Evolutionary conservation across 2,888 invertebrate genomes (phyloP).

Genomic region (Dynastes maya): DNA sequence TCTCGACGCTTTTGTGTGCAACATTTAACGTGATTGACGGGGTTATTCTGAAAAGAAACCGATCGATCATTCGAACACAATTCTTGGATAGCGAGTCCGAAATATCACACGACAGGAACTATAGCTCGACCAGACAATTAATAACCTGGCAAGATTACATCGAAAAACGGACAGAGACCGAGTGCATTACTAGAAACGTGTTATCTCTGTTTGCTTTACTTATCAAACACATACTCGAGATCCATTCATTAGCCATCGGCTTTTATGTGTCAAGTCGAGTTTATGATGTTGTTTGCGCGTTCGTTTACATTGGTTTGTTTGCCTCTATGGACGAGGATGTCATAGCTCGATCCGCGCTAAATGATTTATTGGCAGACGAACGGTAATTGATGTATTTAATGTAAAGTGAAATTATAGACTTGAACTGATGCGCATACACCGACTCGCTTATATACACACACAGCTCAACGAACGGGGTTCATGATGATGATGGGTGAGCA

Average conservation of each 20-base stretch:
- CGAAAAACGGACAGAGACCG: slow-evolving; percentile 14
- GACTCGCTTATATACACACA: slow-evolving; percentile 1
- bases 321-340: slow-evolving; percentile 19
- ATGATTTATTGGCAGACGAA: slow-evolving; percentile 27
- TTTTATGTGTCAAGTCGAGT: slow-evolving; percentile 23
- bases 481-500: slow-evolving; percentile 10
- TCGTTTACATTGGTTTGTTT: slow-evolving; percentile 40
- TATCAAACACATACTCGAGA: slow-evolving; percentile 36
- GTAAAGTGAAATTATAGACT: slow-evolving; percentile 31
- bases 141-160: slow-evolving; percentile 21
- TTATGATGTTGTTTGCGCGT: slow-evolving; percentile 38
- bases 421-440: slow-evolving; percentile 16
- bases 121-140: slow-evolving; percentile 21
- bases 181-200: slow-evolving; percentile 23
- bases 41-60: not conserved
- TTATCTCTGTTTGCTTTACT: slow-evolving; percentile 43
- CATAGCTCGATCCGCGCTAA: slow-evolving; percentile 24
- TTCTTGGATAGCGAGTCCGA: slow-evolving; percentile 9
- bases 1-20: not conserved
- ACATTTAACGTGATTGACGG: slow-evolving; percentile 8
- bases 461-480: not conserved
- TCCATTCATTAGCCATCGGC: slow-evolving; percentile 31
- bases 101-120: slow-evolving; percentile 32
- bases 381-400: slow-evolving; percentile 27
- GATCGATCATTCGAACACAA: slow-evolving; percentile 14